These are phyloP conservation scores for Cryptoprocta ferox DNA, from an alignment of 2,797 vertebrate genomes.

Conservation along the genomic window DNA sequence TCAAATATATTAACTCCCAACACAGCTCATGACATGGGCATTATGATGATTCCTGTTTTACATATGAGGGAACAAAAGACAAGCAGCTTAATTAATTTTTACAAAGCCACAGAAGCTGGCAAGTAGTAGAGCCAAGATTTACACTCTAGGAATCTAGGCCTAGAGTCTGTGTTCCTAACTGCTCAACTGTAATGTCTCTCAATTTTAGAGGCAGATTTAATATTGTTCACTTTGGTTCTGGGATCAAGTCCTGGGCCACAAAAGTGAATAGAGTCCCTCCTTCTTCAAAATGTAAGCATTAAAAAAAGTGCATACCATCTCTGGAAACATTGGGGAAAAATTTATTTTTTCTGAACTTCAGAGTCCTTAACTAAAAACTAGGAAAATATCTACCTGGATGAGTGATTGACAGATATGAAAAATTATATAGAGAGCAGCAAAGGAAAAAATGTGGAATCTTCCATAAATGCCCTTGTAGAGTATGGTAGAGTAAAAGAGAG, in stretches of 20 bases:
- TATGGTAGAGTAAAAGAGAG: background rate
- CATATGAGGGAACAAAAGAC: background rate
- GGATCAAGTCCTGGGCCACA: background rate
- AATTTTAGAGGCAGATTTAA: slow-evolving; percentile 6
- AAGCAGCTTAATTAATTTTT: background rate
- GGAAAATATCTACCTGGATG: background rate
- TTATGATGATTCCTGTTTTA: background rate
- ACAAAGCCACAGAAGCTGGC: background rate
- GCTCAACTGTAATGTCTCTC: background rate
- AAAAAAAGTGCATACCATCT: background rate
- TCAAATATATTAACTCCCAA: slow-evolving; percentile 19
- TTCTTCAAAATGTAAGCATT: background rate
- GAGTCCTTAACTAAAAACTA: background rate
- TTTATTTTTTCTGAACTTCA: background rate
- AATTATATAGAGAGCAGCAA: background rate
- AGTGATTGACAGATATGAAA: background rate
- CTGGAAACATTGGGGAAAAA: background rate
- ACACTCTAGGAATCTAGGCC: background rate
- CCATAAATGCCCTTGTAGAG: background rate
- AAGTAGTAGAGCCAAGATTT: background rate
- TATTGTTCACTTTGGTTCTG: background rate
- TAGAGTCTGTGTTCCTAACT: background rate
- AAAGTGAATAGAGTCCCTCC: background rate
- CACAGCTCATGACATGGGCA: background rate
- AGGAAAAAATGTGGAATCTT: background rate